Base-by-base conservation (phyloP, 2,797 vertebrate genomes). In the Odontamblyopus lacepedii region DNA sequence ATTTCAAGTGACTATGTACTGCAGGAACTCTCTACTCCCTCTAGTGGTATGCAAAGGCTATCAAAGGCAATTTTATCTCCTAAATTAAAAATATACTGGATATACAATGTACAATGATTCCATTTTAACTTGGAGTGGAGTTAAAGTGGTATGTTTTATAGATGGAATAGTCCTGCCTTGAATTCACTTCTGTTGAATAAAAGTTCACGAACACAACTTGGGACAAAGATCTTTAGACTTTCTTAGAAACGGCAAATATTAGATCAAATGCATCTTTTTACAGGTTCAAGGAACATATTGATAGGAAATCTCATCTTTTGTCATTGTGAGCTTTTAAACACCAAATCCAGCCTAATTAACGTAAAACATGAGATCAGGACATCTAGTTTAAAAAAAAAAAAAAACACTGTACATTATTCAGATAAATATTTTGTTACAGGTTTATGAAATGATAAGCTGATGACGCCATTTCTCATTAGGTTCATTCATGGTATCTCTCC, bases 21-120 rank as follows among this genome's bases (percentile, higher is more conserved):
- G 83, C 79, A 83, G 53, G 6, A 23, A 55, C 57, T 60, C 57
- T 27, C 57, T 27, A 60, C 57, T 60, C 57, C 57, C 26, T 59
- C 56, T 59, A 59, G 56, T 59, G 56, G 56, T 59, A 27, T 27
- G 2, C 6, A 19, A 53, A 13, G 41, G 41, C 11, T 44, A 12
- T 13, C 12, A 44, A 44, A 44, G 16, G 6, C 51, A 59, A 16
- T 60, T 30, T 60, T 5, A 16, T 27, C 6, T 19, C 8, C 5
- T 30, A 29, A 60, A 13, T 6, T 16, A 29, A 60, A 38, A 8
- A 7, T 30, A 60, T 15, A 6, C 57, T 2, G 11, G 1, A 55
- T 23, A 59, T 59, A 23, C 26, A 38, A 38, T 38, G 8, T 38
- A 16, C 44, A 48, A 5, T 57, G 8, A 29, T 60, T 16, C 27